phyloP scores from a whole-genome alignment of 1,140 invertebrate genomes.

The Pectinophora gossypiella region DNA sequence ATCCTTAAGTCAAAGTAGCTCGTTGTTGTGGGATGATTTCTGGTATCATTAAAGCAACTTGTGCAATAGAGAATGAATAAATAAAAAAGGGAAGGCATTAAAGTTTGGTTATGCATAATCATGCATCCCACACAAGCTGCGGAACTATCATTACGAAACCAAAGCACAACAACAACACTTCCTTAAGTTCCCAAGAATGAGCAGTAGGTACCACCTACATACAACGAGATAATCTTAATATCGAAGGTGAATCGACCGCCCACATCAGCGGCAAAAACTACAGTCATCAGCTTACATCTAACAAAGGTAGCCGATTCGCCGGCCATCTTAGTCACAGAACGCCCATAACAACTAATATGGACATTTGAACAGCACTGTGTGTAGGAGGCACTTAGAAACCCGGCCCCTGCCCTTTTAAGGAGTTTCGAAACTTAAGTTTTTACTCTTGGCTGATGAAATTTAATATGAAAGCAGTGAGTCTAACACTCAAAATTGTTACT shows the following conservation, averaged over 20 bases:
- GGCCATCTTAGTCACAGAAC: constrained; percentile 42
- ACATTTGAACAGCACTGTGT: constrained; percentile 53
- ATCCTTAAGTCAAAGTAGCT: too few species aligned
- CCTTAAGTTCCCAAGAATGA: constrained; percentile 36
- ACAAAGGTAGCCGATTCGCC: constrained; percentile 65
- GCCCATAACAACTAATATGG: constrained; percentile 62
- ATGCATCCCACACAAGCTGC: constrained; percentile 17
- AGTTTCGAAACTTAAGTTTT: constrained; percentile 14
- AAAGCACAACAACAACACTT: constrained; percentile 31
- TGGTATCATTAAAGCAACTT: background rate
- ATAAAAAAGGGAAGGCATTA: constrained; percentile 1
- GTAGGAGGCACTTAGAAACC: constrained; percentile 49
- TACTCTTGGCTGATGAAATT: background rate
- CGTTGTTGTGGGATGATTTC: background rate
- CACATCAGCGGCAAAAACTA: constrained; percentile 38
- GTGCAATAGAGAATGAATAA: constrained; percentile 12
- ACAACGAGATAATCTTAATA: constrained; percentile 44
- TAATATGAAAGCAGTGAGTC: too few species aligned
- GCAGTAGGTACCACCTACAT: constrained; percentile 48
- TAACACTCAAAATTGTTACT: too few species aligned
- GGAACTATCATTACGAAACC: constrained; percentile 38
- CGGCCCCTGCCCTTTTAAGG: constrained; percentile 49
- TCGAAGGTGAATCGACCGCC: constrained; percentile 67
- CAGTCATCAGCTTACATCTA: constrained; percentile 52
- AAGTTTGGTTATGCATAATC: constrained; percentile 7